Evolutionary conservation across 2,113 vertebrate genomes (phyloP).

Genomic region (Tilapia sparmanii): DNA sequence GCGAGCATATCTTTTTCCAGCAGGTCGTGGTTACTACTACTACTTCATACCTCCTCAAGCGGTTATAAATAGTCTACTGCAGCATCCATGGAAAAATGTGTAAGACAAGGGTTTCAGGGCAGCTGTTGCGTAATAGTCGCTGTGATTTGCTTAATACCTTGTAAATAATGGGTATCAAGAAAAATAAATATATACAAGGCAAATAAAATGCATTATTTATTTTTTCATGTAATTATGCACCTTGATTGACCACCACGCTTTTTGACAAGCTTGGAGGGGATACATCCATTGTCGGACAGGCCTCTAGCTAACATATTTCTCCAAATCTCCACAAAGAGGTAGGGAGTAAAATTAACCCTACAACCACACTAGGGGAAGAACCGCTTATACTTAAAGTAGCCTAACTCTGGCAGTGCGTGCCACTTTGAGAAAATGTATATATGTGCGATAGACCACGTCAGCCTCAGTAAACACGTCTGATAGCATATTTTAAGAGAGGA

Average conservation of each 20-base stretch:
- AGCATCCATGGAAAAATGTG: not conserved
- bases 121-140: slow-evolving; percentile 19
- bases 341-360: not conserved
- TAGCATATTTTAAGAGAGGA: not conserved
- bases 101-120: not conserved
- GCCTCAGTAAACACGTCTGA: not conserved
- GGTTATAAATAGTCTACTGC: not conserved
- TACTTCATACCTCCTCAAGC: not conserved
- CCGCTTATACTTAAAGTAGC: not conserved
- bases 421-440: not conserved
- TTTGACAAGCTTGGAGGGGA: not conserved
- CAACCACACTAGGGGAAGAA: not conserved
- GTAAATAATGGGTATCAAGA: not conserved
- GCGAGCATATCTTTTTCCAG: not conserved
- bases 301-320: not conserved
- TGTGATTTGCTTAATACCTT: not conserved
- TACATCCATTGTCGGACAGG: not conserved
- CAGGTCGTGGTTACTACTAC: accelerated
- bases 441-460: accelerated
- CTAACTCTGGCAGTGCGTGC: not conserved
- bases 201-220: not conserved
- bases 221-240: not conserved
- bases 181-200: not conserved
- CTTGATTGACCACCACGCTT: not conserved
- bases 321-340: not conserved